Base-by-base conservation (phyloP, 2,113 vertebrate genomes). In the Oreochromis niloticus region DNA sequence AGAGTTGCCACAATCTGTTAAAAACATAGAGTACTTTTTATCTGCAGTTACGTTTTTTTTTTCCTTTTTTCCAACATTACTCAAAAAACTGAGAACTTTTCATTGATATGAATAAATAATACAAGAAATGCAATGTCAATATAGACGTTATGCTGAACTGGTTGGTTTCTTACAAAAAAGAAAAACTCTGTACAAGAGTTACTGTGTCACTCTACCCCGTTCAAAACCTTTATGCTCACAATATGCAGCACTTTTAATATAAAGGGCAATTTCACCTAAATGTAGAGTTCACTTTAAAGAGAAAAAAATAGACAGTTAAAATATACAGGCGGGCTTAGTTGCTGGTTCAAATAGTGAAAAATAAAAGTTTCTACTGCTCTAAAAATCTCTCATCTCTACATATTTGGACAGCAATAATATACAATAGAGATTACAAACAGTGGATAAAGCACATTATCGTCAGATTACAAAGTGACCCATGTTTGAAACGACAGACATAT, bases 1-100 rank as follows among this genome's bases (percentile, higher is more conserved):
- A 95, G 95, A 97, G 95, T 97, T 96, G 95, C 96, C 96, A 97
- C 97, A 98, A 96, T 96, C 95, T 95, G 95, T 97, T 98, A 98
- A 98, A 98, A 98, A 98, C 97, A 97, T 94, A 95, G 91, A 97
- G 95, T 95, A 94, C 95, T 90, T 91, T 84, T 19, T 54, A 83
- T 89, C 88, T 92, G 87, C 81, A 50, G 84, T 91, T 93, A 88
- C 66, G 68, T 88, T 94, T 90, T 84, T 90, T 66, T 34, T 22
- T 22, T 22, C 22, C 75, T 84, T 89, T 95, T 66, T 66, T 39
- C 19, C 85, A 91, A 94, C 90, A 90, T 92, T 92, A 94, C 88
- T 95, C 92, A 91, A 95, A 95, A 89, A 96, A 96, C 71, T 87
- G 92, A 95, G 89, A 96, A 92, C 87, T 87, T 89, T 94, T 95